Percentiles rank a stretch among this genome's conserved stretches.
phyloP scores from a whole-genome alignment of 1,140 invertebrate species.

The Cydia pomonella region DNA sequence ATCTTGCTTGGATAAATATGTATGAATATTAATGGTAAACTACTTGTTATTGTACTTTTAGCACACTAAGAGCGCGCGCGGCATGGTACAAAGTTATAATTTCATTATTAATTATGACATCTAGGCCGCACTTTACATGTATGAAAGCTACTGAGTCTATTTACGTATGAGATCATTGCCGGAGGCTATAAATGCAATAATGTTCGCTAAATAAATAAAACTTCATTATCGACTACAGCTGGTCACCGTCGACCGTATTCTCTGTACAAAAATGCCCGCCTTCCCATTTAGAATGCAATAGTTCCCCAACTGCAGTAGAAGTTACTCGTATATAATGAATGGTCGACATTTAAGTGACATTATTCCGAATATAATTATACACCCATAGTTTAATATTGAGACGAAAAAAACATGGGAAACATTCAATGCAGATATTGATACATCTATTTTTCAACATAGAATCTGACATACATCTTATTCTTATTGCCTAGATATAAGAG shows the following conservation, averaged over 20 bases:
- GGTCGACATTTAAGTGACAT: not conserved
- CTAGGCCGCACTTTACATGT: not conserved
- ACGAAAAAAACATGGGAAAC: no score
- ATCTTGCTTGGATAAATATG: not conserved
- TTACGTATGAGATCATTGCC: conserved; percentile 46
- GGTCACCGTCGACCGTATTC: not conserved
- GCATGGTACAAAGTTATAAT: not conserved
- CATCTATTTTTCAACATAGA: no score
- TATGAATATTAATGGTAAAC: not conserved
- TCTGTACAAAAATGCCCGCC: conserved; percentile 45
- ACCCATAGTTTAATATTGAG: no score
- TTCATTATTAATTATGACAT: not conserved
- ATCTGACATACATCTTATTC: no score
- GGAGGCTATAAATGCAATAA: conserved; percentile 38
- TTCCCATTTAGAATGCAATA: not conserved
- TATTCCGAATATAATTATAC: no score
- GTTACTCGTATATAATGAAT: not conserved
- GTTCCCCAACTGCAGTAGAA: not conserved
- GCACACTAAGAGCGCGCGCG: not conserved
- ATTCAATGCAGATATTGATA: no score
- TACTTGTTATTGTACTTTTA: not conserved
- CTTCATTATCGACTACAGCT: conserved; percentile 6
- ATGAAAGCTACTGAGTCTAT: conserved; percentile 19
- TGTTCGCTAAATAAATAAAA: conserved; percentile 31
- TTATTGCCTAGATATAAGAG: no score